Percentiles rank a stretch among this genome's conserved stretches.
Evolutionary conservation across 2,113 vertebrate genomes (phyloP).

Genomic region (Girardinichthys multiradiatus): DNA sequence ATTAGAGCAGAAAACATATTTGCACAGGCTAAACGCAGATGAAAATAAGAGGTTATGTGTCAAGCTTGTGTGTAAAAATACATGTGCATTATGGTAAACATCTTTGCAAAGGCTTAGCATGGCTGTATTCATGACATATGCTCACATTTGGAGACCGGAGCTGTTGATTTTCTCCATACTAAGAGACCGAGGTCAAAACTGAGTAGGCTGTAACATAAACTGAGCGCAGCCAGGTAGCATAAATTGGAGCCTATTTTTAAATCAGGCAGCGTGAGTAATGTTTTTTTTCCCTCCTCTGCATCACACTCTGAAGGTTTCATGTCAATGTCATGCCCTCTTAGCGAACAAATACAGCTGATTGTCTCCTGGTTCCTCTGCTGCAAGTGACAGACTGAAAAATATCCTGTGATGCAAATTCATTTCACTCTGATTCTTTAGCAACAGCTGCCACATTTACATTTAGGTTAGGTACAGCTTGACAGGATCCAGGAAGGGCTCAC

Average conservation of each 20-base stretch:
- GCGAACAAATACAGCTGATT: conserved; percentile 27
- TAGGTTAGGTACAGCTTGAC: background rate
- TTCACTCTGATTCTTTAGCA: background rate
- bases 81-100: conserved; percentile 11
- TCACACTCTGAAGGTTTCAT: conserved; percentile 33
- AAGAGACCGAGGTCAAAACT: conserved; percentile 25
- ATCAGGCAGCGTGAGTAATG: conserved; percentile 37
- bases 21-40: conserved; percentile 18
- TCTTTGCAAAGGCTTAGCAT: conserved; percentile 30
- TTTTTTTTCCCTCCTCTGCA: conserved; percentile 15
- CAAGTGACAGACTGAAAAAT: background rate
- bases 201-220: conserved; percentile 44
- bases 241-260: conserved; percentile 44
- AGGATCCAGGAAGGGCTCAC: background rate
- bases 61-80: conserved; percentile 25
- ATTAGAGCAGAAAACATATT: background rate
- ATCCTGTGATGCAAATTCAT: background rate
- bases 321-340: conserved; percentile 14
- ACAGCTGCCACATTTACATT: no score
- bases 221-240: conserved; percentile 35
- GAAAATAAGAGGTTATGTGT: background rate
- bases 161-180: conserved; percentile 24
- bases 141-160: background rate
- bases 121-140: conserved; percentile 10
- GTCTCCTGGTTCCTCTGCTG: background rate